Percentiles rank a stretch among this genome's conserved stretches.
Evolutionary conservation across 2,888 invertebrate species (phyloP).

Genomic region (Cenopis cana): DNA sequence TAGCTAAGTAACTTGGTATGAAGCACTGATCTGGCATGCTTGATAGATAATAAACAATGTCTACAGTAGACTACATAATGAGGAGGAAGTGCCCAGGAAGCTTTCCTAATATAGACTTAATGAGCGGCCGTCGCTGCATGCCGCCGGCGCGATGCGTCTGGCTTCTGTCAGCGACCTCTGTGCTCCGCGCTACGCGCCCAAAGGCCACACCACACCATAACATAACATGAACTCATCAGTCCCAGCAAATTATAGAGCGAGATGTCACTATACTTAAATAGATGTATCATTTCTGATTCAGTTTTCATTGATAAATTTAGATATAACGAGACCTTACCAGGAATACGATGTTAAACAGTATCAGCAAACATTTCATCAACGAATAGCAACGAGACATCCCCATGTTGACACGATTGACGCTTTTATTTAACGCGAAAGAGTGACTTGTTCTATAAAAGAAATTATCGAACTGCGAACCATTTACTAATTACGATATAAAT

Average conservation of each 20-base stretch:
- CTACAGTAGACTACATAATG: slow-evolving; percentile 19
- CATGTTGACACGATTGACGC: slow-evolving; percentile 72
- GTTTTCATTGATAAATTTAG: slow-evolving; percentile 32
- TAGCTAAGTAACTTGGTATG: not conserved
- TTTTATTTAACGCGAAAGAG: slow-evolving; percentile 13
- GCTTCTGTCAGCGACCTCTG: slow-evolving; percentile 6
- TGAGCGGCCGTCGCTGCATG: slow-evolving; percentile 23
- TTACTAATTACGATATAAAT: slow-evolving; percentile 24
- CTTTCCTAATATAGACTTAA: slow-evolving; percentile 39
- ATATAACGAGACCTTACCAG: slow-evolving; percentile 84
- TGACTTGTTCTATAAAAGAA: slow-evolving; percentile 1
- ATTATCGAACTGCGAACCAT: slow-evolving; percentile 21
- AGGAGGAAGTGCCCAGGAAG: slow-evolving; percentile 37
- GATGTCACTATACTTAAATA: not conserved
- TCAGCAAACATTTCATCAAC: slow-evolving; percentile 89
- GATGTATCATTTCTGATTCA: not conserved
- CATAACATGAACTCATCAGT: slow-evolving; percentile 14
- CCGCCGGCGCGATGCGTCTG: slow-evolving; percentile 23
- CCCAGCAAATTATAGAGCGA: not conserved
- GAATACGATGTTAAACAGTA: slow-evolving; percentile 89
- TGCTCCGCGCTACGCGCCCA: slow-evolving; percentile 5
- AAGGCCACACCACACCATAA: slow-evolving; percentile 2
- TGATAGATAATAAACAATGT: slow-evolving; percentile 26
- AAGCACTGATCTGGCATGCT: not conserved
- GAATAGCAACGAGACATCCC: slow-evolving; percentile 89